Evolutionary conservation across 2,113 vertebrate species (phyloP).

Genomic region (Thunnus thynnus): DNA sequence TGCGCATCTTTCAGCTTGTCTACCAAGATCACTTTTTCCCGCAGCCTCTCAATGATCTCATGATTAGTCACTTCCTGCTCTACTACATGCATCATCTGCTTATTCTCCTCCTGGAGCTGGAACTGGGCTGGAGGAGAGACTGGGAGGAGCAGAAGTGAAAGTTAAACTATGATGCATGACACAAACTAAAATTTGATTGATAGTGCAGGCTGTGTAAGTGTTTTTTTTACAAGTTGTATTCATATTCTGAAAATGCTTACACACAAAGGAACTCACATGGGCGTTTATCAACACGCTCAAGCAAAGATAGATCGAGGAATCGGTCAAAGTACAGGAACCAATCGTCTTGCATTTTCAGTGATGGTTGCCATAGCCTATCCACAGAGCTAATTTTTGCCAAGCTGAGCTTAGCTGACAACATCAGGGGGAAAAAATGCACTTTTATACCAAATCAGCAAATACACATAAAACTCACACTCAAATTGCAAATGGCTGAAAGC

Average conservation of each 20-base stretch:
- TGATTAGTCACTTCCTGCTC: constrained; percentile 36
- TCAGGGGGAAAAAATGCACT: constrained; percentile 35
- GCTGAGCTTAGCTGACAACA: constrained; percentile 61
- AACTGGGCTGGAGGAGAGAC: constrained; percentile 37
- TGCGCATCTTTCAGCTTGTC: constrained; percentile 60
- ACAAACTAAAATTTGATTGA: neutral
- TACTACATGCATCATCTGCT: constrained; percentile 5
- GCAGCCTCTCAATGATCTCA: constrained; percentile 53
- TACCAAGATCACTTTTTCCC: constrained; percentile 43
- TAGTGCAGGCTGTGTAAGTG: neutral
- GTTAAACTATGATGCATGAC: constrained; percentile 11
- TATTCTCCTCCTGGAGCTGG: constrained; percentile 47
- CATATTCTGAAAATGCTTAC: neutral
- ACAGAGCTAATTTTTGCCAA: constrained; percentile 46
- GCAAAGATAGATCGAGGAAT: constrained; percentile 2
- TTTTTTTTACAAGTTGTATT: neutral
- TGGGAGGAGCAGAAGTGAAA: constrained; percentile 20
- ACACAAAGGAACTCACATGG: constrained; percentile 69
- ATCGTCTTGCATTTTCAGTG: constrained; percentile 58
- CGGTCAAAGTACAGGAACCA: constrained; percentile 77
- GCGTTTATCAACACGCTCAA: constrained; percentile 27
- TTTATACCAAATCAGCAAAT: constrained; percentile 18
- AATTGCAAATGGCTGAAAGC: neutral
- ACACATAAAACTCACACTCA: neutral
- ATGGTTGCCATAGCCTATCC: constrained; percentile 54